Percentiles rank a stretch among this genome's conserved stretches.
These are phyloP conservation scores for Limulus polyphemus DNA, from an alignment of 2,888 invertebrate genomes.

Conservation along the genomic window DNA sequence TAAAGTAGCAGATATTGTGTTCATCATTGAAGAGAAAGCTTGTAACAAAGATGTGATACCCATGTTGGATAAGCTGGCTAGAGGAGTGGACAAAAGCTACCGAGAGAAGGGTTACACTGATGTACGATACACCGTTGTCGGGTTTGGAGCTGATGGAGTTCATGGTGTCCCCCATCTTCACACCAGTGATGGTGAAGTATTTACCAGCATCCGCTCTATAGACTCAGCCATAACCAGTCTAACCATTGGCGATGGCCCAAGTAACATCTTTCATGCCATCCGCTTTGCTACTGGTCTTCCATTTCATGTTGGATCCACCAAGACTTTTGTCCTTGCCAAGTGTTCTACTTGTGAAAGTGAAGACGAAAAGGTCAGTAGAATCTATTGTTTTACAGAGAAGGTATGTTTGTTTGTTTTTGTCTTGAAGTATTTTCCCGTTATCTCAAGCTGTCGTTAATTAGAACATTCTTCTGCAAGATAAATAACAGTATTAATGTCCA, in stretches of 20 bases:
- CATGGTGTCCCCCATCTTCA: conserved; percentile 54
- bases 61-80: conserved; percentile 14
- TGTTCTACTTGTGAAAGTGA: conserved; percentile 34
- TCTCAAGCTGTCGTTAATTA: too few species aligned
- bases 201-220: conserved; percentile 44
- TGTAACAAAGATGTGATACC: conserved; percentile 39
- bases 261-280: conserved; percentile 31
- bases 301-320: conserved; percentile 41
- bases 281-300: conserved; percentile 33
- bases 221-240: conserved; percentile 43
- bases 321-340: conserved; percentile 39
- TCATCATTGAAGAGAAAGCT: conserved; percentile 56
- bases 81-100: conserved; percentile 26
- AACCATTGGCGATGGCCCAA: conserved; percentile 45
- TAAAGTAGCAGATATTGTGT: conserved; percentile 60
- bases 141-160: conserved; percentile 66
- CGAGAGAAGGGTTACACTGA: conserved; percentile 31
- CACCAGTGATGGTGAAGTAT: conserved; percentile 55
- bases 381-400: background rate
- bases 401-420: too few species aligned
- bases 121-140: conserved; percentile 56
- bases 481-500: too few species aligned
- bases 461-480: too few species aligned
- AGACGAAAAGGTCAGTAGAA: conserved; percentile 18
- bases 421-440: too few species aligned